phyloP scores from a whole-genome alignment of 2,113 vertebrate species.

The Sebastes schlegelii region DNA sequence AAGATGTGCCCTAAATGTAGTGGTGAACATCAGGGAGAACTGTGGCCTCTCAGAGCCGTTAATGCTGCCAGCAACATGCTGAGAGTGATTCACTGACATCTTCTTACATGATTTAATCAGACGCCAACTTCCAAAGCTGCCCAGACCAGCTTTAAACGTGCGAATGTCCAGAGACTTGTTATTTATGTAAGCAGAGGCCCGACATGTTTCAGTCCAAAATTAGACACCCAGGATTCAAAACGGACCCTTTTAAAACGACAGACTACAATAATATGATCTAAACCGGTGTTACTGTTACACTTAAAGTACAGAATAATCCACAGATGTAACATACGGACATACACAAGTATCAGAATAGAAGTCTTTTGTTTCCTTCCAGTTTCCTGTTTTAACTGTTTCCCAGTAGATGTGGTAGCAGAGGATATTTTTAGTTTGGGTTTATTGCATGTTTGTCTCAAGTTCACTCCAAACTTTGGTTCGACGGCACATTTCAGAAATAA shows the following conservation, averaged over 20 bases:
- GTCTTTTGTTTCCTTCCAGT: constrained; percentile 17
- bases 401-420: neutral
- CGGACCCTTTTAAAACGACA: neutral
- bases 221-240: neutral
- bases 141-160: neutral
- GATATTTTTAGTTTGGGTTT: constrained; percentile 16
- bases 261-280: neutral
- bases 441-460: neutral
- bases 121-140: constrained; percentile 18
- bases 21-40: neutral
- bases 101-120: constrained; percentile 10
- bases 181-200: constrained; percentile 1
- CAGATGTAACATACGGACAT: neutral
- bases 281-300: neutral
- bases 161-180: neutral
- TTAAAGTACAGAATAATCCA: neutral
- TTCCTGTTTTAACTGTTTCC: constrained; percentile 22
- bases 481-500: neutral
- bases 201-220: constrained; percentile 18
- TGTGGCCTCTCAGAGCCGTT: neutral
- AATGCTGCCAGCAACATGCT: neutral
- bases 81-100: constrained; percentile 1
- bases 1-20: neutral
- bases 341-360: neutral
- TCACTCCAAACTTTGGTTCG: neutral